Percentiles rank a stretch among this genome's conserved stretches.
Evolutionary conservation across 1,140 invertebrate species (phyloP).

Genomic region (Drosophila fuyamai): DNA sequence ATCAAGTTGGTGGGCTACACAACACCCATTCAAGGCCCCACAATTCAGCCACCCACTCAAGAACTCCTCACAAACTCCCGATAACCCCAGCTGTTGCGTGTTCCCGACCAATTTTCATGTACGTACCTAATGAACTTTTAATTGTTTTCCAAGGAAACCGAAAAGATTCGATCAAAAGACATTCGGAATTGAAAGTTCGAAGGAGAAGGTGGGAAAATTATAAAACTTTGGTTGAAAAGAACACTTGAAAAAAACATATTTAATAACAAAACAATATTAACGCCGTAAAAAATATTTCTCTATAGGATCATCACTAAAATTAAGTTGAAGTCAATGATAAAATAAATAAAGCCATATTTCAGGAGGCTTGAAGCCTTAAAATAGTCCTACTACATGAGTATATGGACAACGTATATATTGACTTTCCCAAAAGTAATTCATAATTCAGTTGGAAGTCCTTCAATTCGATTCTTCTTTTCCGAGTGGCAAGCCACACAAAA

Average conservation of each 20-base stretch:
- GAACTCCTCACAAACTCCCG: constrained; percentile 9
- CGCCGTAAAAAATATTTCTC: too few species aligned
- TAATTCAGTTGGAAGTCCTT: constrained; percentile 20
- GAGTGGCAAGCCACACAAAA: constrained; percentile 39
- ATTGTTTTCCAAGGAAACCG: constrained; percentile 63
- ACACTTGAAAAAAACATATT: neutral
- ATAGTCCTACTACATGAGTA: neutral
- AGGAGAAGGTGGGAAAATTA: neutral
- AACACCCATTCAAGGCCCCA: constrained; percentile 13
- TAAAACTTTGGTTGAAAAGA: neutral
- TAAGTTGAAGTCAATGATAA: neutral
- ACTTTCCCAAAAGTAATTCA: neutral
- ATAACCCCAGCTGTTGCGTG: constrained; percentile 52
- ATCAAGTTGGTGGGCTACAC: constrained; percentile 54
- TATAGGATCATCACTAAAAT: neutral
- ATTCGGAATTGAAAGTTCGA: constrained; percentile 48
- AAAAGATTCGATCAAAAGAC: constrained; percentile 60
- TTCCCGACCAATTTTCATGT: constrained; percentile 57
- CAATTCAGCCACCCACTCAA: constrained; percentile 15
- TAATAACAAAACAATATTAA: too few species aligned
- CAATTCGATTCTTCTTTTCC: constrained; percentile 25
- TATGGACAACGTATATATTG: too few species aligned
- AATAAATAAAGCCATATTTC: neutral
- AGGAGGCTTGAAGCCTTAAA: too few species aligned
- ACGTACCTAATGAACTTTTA: constrained; percentile 78